These are phyloP conservation scores for Ceyx erithaca DNA, from an alignment of 2,797 vertebrate genomes.

Conservation along the genomic window DNA sequence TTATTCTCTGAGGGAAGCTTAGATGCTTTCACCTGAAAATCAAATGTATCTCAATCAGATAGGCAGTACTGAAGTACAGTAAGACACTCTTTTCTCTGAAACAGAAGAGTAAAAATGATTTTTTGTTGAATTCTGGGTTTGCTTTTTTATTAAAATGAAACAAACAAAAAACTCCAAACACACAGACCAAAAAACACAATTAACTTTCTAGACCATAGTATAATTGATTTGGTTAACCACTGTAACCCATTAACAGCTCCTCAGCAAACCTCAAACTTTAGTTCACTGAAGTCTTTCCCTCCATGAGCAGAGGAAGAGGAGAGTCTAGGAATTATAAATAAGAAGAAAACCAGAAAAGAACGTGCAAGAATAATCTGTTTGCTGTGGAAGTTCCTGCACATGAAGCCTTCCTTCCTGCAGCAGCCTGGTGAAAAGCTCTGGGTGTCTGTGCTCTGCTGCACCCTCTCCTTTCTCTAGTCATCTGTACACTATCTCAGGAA, in stretches of 20 bases:
- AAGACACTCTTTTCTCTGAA: not conserved
- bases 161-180: too few species aligned
- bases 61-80: not conserved
- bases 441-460: slow-evolving; percentile 4
- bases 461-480: slow-evolving; percentile 54
- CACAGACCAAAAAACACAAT: not conserved
- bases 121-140: not conserved
- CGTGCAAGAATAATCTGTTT: not conserved
- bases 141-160: not conserved
- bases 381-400: not conserved
- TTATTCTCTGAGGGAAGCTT: not conserved
- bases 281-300: not conserved
- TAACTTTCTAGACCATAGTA: not conserved
- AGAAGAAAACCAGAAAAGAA: not conserved
- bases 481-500: slow-evolving; percentile 78
- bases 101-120: not conserved
- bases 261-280: not conserved
- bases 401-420: not conserved
- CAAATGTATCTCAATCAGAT: not conserved
- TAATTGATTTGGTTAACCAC: not conserved
- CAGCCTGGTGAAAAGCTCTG: slow-evolving; percentile 12
- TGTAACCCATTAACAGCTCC: not conserved
- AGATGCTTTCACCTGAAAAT: not conserved
- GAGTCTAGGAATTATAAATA: not conserved
- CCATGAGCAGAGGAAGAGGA: not conserved